Base-by-base conservation (phyloP, 2,888 invertebrate species). In the Trissoscelio sp. region DNA sequence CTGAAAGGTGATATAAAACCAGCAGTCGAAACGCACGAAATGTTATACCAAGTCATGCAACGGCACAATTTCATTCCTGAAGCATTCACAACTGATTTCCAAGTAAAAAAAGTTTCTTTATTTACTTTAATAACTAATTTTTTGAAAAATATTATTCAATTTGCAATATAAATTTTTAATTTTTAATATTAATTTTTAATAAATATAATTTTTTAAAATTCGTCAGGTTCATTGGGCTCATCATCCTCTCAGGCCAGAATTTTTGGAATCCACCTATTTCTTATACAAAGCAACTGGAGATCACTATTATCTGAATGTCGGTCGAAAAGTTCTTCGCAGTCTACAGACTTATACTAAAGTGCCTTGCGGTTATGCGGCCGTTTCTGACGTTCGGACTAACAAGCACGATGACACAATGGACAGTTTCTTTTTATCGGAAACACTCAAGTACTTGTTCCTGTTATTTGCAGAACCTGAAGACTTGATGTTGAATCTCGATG, bases 21-120 rank as follows among this genome's bases (percentile, higher is more conserved):
- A 6, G 99, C 99, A 0, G 98, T 99, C n/a, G 98, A 99, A 92
- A 98, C 98, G 0, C 99, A 99, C 90, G 99, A 99, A 92, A 98
- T 99, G 98, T 93, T 99, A 1, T 98, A 98, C 91, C 99, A 99
- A 92, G 98, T 99, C 11, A 97, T 98, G 95, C 97, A 98, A 92
- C 94, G 97, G 88, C 99, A 99, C 92, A 98, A 98, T 82, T 99
- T 99, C 92, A 95, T 99, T 88, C 99, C 99, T 0, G 99, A 99
- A 93, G 99, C 99, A 3, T 99, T 99, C 91, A 99, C 99, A 0
- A 97, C 97, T 0, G 99, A 99, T 92, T 98, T 99, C 88, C 96
- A 97, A 93, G 95, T 95, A 84, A 78, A 51, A 55, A 77, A 79
- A n/a, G n/a, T n/a, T n/a, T n/a, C n/a, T n/a, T n/a, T n/a, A n/a